Base-by-base conservation (phyloP, 2,888 invertebrate species). In the Anoplius nigerrimus region DNA sequence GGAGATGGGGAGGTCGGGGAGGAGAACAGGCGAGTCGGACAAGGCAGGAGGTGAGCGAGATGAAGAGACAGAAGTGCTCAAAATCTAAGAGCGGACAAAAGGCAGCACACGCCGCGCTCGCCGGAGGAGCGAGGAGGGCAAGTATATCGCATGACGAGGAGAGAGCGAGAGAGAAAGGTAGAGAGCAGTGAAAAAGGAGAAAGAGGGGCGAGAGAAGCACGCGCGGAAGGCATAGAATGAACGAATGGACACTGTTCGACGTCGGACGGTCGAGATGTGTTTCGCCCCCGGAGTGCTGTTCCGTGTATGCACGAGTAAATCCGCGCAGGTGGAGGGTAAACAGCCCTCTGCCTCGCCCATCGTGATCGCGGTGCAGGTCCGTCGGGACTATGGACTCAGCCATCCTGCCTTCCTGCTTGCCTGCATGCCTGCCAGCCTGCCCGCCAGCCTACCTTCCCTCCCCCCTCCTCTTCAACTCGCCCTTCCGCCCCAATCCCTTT, bases 301-400 rank as follows among this genome's bases (percentile, higher is more conserved):
- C 79, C 86, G 80, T 86, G 86, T 86, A 84, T 81, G 83, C 82
- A 81, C 81, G 81, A 79, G 80, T 78, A 84, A 85, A 85, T 86
- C 81, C 80, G 82, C 34, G 34, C 80, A 80, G 84, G 83, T 83
- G 80, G 79, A 82, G 78, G 72, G 75, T 74, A 78, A 79, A 79
- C 27, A 70, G 61, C 66, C 71, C 69, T 71, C 66, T 45, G 16
- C 45, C 45, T 16, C 48, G n/a, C 48, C 20, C 53, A 22, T 18
- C 22, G 21, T 15, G 22, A 24, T 22, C 22, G 53, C 53, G 20
- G 34, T 34, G 34, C 34, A 53, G 53, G 15, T 24, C 53, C 22
- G 22, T 18, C 22, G 53, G 22, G 22, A 48, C 16, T 13, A 48
- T 16, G 48, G 16, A 48, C 18, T 16, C 48, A 11, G 3, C 45